A percentile compares a stretch with the other conserved stretches of the same genome.
Conservation (phyloP, 2,113 vertebrate genomes). For the Gymnocephalus cernua region DNA sequence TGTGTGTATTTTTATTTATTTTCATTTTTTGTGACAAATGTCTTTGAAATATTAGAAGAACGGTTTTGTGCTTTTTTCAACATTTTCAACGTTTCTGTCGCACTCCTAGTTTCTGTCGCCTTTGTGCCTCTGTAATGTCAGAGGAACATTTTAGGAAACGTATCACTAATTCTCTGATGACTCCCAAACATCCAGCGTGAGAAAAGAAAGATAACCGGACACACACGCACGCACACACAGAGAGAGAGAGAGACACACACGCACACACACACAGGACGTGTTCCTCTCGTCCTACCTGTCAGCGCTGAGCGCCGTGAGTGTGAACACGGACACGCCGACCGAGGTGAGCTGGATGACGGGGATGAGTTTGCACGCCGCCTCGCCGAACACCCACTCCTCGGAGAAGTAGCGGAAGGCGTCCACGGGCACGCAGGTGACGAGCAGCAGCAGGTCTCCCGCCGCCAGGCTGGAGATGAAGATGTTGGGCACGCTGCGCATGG, state of each 20-base stretch:
- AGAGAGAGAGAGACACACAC: too few relatives aligned
- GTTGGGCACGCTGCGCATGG: conserved; percentile 92
- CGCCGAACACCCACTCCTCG: conserved; percentile 94
- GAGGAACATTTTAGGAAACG: too few relatives aligned
- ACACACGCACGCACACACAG: background rate
- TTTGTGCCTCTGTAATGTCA: too few relatives aligned
- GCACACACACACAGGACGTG: background rate
- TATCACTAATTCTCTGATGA: too few relatives aligned
- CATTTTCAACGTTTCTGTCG: too few relatives aligned
- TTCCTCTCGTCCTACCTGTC: conserved; percentile 87
- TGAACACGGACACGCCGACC: conserved; percentile 97
- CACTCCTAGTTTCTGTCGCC: too few relatives aligned
- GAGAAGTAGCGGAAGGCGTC: conserved; percentile 95
- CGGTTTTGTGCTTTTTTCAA: too few relatives aligned
- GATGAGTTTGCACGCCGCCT: conserved; percentile 94
- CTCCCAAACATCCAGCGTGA: too few relatives aligned
- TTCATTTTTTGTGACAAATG: too few relatives aligned
- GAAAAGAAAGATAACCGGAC: too few relatives aligned
- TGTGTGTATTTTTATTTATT: too few relatives aligned
- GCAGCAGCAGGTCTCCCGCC: conserved; percentile 91
- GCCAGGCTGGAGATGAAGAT: conserved; percentile 97
- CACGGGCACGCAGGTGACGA: conserved; percentile 94
- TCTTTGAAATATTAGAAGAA: too few relatives aligned
- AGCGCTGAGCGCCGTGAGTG: conserved; percentile 94
- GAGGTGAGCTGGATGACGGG: conserved; percentile 96